phyloP scores from a whole-genome alignment of 2,888 invertebrate genomes.

The Apomyelois bistriatella region DNA sequence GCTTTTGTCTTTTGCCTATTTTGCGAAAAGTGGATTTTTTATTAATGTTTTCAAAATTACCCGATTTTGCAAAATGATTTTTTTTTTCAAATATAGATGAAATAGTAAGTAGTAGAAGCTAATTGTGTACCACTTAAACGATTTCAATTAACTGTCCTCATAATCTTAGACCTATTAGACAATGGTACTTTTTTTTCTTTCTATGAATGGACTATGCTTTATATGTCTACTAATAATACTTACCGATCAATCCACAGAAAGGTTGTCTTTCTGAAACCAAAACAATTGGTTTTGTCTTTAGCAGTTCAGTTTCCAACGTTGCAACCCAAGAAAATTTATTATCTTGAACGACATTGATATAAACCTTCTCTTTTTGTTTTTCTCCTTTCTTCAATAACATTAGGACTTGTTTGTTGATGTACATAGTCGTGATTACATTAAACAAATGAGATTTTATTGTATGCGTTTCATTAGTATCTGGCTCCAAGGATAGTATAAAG shows the following conservation, averaged over 20 bases:
- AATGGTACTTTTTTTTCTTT: constrained; percentile 2
- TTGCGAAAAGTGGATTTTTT: constrained; percentile 2
- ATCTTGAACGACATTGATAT: constrained; percentile 36
- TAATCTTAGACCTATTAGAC: too few relatives aligned
- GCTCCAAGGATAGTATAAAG: constrained; percentile 42
- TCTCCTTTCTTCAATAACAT: constrained; percentile 38
- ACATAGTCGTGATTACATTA: constrained; percentile 38
- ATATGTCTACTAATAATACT: background rate
- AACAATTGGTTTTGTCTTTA: constrained; percentile 36
- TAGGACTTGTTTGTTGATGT: constrained; percentile 36
- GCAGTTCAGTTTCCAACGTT: constrained; percentile 36
- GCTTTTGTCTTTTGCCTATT: background rate
- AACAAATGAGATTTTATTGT: constrained; percentile 31
- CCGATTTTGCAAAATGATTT: background rate
- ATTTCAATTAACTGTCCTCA: too few relatives aligned
- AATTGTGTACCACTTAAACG: too few relatives aligned
- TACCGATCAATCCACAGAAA: constrained; percentile 48
- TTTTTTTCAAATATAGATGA: too few relatives aligned
- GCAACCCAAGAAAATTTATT: constrained; percentile 44
- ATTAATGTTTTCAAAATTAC: too few relatives aligned
- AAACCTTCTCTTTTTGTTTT: constrained; percentile 17
- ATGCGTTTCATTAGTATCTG: constrained; percentile 30
- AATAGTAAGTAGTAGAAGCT: too few relatives aligned
- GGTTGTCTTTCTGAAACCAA: constrained; percentile 45
- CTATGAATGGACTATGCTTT: background rate